A percentile compares a stretch with the other conserved stretches of the same genome.
These are phyloP conservation scores for Subanguina moxae DNA, from an alignment of 1,140 invertebrate species.

Conservation along the genomic window DNA sequence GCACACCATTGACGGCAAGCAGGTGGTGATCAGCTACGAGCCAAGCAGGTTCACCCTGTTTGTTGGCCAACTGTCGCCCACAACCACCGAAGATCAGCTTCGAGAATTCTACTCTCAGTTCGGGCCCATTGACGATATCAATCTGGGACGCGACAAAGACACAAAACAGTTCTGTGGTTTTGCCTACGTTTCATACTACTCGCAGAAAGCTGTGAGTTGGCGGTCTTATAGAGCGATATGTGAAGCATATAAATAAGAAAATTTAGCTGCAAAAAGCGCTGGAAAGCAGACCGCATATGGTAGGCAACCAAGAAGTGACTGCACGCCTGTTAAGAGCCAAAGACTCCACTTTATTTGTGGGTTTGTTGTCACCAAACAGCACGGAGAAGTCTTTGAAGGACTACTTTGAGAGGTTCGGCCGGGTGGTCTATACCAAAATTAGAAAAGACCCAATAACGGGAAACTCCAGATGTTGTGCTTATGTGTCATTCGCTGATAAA, in stretches of 20 bases:
- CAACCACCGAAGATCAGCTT: not conserved
- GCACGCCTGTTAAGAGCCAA: not conserved
- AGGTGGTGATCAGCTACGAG: not conserved
- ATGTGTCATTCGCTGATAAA: not conserved
- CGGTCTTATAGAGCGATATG: too few species aligned
- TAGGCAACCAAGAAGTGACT: not conserved
- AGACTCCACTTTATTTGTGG: not conserved
- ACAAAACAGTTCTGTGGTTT: not conserved
- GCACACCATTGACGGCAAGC: not conserved
- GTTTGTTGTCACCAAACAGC: not conserved
- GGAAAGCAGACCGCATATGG: not conserved
- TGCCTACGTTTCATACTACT: not conserved
- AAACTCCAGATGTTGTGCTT: not conserved
- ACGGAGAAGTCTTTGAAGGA: not conserved
- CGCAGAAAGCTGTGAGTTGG: not conserved
- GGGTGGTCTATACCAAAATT: not conserved
- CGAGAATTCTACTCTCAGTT: not conserved
- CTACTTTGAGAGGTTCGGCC: not conserved
- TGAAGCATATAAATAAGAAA: too few species aligned
- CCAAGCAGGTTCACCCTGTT: not conserved
- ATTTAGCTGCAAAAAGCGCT: not conserved
- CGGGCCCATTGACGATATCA: not conserved
- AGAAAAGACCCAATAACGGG: not conserved
- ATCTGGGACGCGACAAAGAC: not conserved
- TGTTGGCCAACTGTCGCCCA: not conserved